Conservation (phyloP, 2,113 vertebrate genomes). For the Crocuta crocuta region DNA sequence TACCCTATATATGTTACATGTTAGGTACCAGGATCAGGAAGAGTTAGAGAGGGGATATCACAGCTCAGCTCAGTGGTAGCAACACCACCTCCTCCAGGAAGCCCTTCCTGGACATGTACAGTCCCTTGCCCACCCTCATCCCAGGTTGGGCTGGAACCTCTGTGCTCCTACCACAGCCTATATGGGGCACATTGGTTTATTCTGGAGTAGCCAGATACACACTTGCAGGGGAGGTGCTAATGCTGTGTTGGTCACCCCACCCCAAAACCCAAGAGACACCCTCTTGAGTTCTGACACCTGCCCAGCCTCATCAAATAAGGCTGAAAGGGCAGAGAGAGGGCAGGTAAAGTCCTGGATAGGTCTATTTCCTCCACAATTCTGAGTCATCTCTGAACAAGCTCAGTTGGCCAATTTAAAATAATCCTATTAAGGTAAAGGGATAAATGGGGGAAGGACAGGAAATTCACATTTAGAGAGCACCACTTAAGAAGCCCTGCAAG, state of each 20-base stretch:
- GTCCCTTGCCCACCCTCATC: not conserved
- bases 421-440: not conserved
- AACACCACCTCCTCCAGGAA: not conserved
- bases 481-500: not conserved
- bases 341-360: conserved; percentile 11
- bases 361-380: conserved; percentile 23
- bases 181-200: not conserved
- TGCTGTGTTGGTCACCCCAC: not conserved
- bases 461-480: not conserved
- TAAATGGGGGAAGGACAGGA: not conserved
- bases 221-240: not conserved
- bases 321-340: not conserved
- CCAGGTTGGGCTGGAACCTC: not conserved
- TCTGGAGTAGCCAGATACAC: not conserved
- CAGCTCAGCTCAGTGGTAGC: not conserved
- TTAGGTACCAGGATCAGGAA: not conserved
- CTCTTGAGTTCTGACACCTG: conserved; percentile 33
- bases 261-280: not conserved
- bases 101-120: not conserved
- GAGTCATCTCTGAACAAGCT: conserved; percentile 54
- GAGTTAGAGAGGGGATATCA: not conserved
- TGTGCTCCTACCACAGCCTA: not conserved
- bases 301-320: not conserved
- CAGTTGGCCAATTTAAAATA: conserved; percentile 29
- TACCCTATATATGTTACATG: not conserved